Base-by-base conservation (phyloP, 1,140 invertebrate genomes). In the Eueides isabella region DNA sequence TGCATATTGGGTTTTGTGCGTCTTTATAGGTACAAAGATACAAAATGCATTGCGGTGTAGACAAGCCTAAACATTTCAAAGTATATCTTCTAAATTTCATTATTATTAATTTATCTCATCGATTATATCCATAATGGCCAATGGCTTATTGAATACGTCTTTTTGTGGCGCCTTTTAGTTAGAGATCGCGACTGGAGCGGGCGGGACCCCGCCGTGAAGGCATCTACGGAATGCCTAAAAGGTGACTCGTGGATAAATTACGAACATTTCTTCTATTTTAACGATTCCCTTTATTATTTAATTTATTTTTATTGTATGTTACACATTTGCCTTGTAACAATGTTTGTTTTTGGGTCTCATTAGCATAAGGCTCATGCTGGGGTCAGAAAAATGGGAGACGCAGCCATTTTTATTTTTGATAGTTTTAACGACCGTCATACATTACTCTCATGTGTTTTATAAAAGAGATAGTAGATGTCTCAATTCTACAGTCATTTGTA, bases 221-320 rank as follows among this genome's bases (percentile, higher is more conserved):
- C 79, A 92, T 92, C 87, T 85, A 83, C 83, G 89, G 90, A 87
- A 92, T 92, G 89, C 84, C 80, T 86, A 88, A 92, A 90, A 92
- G 90, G 90, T 92, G 90, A 92, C 89, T 92, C 78, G 75, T 78
- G 83, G 78, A 85, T 85, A 85, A 83, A 85, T 90, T 92, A 92
- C 88, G 86, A 83, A 85, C 86, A 91, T 91, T 89, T 92, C 84
- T 85, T 88, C 85, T 86, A 87, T 92, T 91, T 92, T 92, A 92
- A 92, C 88, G 90, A 92, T 90, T 85, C 85, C 85, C 85, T 90
- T 90, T 92, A 92, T 92, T 92, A 90, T 92, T 92, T 92, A 92
- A 92, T 91, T 90, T 92, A 92, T 91, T 92, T 90, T 90, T 91
- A 90, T 89, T 82, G 86, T 91, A 86, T 90, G 87, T 91, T 91